These are phyloP conservation scores for Sitophilus oryzae DNA, from an alignment of 1,140 invertebrate species.

Conservation along the genomic window DNA sequence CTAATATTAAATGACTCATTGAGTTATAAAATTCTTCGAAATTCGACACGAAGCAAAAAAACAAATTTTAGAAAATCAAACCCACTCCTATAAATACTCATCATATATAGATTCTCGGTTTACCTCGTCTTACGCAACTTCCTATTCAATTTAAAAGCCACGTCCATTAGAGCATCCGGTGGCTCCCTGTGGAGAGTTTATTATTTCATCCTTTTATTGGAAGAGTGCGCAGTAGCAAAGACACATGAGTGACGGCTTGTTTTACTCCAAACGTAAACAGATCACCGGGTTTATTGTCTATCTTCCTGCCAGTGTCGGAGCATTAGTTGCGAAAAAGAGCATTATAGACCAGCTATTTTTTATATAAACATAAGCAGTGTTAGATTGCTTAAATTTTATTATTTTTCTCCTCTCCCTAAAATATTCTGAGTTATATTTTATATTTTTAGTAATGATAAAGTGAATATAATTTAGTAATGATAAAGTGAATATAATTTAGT, in stretches of 20 bases:
- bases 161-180: conserved; percentile 22
- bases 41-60: no score
- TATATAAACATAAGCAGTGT: not conserved
- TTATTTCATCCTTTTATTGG: conserved; percentile 27
- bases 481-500: no score
- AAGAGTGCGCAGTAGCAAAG: conserved; percentile 26
- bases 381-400: no score
- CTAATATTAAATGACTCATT: no score
- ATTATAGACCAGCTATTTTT: not conserved
- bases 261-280: conserved; percentile 21
- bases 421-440: not conserved
- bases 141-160: conserved; percentile 21
- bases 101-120: not conserved
- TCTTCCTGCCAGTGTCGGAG: conserved; percentile 1
- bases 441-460: not conserved
- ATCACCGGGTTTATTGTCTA: conserved; percentile 15
- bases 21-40: no score
- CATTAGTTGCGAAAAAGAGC: not conserved
- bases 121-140: conserved; percentile 12
- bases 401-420: no score
- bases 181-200: conserved; percentile 24
- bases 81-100: no score
- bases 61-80: no score
- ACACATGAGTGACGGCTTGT: conserved; percentile 26
- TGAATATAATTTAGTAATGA: no score